Evolutionary conservation across 2,888 invertebrate species (phyloP).

Genomic region (Pseudolycoriella hygida): DNA sequence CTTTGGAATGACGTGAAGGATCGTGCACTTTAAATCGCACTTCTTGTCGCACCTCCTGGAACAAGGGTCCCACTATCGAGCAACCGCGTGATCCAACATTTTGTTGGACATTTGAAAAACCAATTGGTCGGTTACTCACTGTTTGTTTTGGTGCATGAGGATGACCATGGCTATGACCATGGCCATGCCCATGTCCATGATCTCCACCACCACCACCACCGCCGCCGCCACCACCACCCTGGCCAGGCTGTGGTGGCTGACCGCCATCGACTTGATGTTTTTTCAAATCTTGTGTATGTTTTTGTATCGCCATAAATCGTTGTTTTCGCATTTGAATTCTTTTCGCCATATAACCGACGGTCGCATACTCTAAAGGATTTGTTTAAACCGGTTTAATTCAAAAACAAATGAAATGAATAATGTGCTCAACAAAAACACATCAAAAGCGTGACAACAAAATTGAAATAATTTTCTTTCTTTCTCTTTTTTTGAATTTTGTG

Average conservation of each 20-base stretch:
- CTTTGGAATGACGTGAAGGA: constrained; percentile 85
- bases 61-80: constrained; percentile 44
- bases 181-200: constrained; percentile 31
- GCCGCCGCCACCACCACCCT: constrained; percentile 28
- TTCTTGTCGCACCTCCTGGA: constrained; percentile 93
- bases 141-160: constrained; percentile 32
- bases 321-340: constrained; percentile 92
- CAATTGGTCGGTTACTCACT: constrained; percentile 33
- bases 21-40: constrained; percentile 90
- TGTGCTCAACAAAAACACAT: neutral
- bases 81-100: constrained; percentile 34
- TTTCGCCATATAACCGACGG: constrained; percentile 95
- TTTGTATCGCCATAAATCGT: constrained; percentile 75
- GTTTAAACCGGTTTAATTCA: too few relatives aligned
- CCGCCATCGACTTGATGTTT: constrained; percentile 61
- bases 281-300: constrained; percentile 85
- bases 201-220: constrained; percentile 29
- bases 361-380: constrained; percentile 72
- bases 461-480: too few relatives aligned
- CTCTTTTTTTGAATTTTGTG: too few relatives aligned
- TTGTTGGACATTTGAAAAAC: constrained; percentile 32
- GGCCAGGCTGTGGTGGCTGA: constrained; percentile 33
- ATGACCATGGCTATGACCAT: constrained; percentile 32
- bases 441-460: neutral
- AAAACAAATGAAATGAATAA: too few relatives aligned